These are phyloP conservation scores for Gortyna flavago DNA, from an alignment of 2,888 invertebrate species.

Conservation along the genomic window DNA sequence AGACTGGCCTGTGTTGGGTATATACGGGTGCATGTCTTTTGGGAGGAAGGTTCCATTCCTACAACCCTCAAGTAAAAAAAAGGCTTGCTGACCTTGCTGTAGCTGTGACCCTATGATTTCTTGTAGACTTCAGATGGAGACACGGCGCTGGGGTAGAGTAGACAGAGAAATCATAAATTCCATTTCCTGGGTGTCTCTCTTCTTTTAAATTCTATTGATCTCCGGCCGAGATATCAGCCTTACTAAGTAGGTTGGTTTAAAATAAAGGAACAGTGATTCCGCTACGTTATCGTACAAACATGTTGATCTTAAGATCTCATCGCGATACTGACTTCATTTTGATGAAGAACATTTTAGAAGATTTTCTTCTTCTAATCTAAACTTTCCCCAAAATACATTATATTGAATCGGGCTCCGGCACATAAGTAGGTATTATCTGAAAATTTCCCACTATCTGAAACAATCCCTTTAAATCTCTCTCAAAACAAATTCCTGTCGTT, in stretches of 20 bases:
- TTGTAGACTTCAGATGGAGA: neutral
- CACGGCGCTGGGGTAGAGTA: neutral
- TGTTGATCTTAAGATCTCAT: neutral
- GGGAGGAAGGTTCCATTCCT: neutral
- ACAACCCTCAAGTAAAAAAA: neutral
- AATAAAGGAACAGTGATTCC: neutral
- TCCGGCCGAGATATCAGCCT: neutral
- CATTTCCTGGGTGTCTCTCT: too few relatives aligned
- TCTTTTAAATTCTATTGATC: neutral
- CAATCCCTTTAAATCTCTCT: constrained; percentile 6
- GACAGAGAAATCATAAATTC: neutral
- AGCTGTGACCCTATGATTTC: neutral
- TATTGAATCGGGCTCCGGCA: neutral
- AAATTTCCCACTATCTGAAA: too few relatives aligned
- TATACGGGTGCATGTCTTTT: neutral
- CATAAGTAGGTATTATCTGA: neutral
- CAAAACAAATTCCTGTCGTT: constrained; percentile 21
- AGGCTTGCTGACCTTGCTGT: neutral
- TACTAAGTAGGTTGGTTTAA: neutral
- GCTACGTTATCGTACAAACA: neutral
- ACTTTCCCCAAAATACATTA: neutral
- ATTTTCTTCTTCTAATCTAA: neutral
- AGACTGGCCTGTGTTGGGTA: constrained; percentile 8
- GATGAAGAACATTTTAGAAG: neutral
- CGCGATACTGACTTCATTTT: too few relatives aligned